Evolutionary conservation across 1,140 invertebrate genomes (phyloP), one percentile per base, ranked within the genome.

Genomic region (Zaprionus gabonicus): DNA sequence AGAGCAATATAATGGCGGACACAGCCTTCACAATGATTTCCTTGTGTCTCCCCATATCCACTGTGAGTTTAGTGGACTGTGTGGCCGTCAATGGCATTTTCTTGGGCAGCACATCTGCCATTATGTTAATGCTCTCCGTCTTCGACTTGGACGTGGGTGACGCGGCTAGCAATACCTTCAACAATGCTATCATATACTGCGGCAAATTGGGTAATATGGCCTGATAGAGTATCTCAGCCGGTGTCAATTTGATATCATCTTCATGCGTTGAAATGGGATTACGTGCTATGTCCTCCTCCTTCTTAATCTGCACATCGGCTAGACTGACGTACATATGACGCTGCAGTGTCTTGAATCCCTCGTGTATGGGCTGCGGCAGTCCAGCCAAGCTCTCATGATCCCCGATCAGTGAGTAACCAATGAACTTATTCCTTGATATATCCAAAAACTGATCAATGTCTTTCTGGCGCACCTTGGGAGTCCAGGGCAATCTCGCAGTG

Each of bases 21-120:
- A 99, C 97, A 12, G 98, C 97, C 94, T 99, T 99, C 0, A 99
- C 98, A 77, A 99, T 98, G 46, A 99, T 98, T 94, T 99, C 98
- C 92, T 99, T 99, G 92, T 99, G 99, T 36, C 99, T 95, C 92
- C 99, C 99, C 5, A 99, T 97, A 94, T 99, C 99, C 78, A 99
- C 97, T 27, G 98, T 98, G 13, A 99, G 94, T 94, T 99, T 99
- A 94, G 99, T 97, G 0, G 98, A 99, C 92, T 99, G 98, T n/a
- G 99, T 94, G 34, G 99, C 97, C 53, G 98, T 99, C 94, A 98
- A 97, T 94, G 98, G 98, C 97, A 99, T 98, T 94, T 98, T 98
- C 94, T 98, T 98, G 5, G 98, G 98, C 73, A 99, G 93, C 49
- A 99, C 96, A 94, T 99, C 99, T 55, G 98, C 96, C 95, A 99